These are phyloP conservation scores for Petrocephalus microphthalmus DNA, from an alignment of 2,113 vertebrate genomes.

Conservation along the genomic window DNA sequence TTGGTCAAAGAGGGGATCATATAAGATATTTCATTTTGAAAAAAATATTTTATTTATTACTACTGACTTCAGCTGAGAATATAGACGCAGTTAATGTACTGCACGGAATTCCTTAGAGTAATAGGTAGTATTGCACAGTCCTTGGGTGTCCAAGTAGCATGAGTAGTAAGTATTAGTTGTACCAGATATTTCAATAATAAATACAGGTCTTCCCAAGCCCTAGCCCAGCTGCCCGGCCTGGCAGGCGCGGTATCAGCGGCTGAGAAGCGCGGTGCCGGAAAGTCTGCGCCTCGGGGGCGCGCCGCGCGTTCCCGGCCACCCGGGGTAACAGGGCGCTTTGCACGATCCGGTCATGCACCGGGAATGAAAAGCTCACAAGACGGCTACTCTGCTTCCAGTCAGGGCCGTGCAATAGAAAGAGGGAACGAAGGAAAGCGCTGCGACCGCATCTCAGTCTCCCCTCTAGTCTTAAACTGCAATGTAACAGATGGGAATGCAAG, in stretches of 20 bases:
- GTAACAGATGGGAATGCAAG: neutral
- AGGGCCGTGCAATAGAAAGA: neutral
- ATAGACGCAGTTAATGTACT: neutral
- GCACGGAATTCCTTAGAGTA: neutral
- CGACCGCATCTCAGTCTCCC: neutral
- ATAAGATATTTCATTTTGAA: neutral
- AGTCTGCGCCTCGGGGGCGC: constrained; percentile 43
- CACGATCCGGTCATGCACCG: neutral
- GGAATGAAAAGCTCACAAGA: constrained; percentile 3
- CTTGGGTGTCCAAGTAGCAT: neutral
- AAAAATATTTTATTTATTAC: neutral
- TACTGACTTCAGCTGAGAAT: neutral
- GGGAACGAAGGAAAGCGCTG: neutral
- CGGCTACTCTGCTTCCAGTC: neutral
- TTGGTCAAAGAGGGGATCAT: neutral
- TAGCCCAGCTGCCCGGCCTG: constrained; percentile 41
- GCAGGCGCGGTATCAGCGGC: constrained; percentile 48
- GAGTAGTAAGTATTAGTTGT: neutral
- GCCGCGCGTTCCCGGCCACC: neutral
- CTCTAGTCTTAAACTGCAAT: neutral
- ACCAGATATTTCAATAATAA: neutral
- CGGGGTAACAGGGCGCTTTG: neutral
- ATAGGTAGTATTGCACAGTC: neutral
- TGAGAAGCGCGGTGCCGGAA: constrained; percentile 52
- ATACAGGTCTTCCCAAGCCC: constrained; percentile 18